A percentile compares a stretch with the other conserved stretches of the same genome.
Conservation (phyloP, 1,140 invertebrate species). For the Hylaeus volcanicus region DNA sequence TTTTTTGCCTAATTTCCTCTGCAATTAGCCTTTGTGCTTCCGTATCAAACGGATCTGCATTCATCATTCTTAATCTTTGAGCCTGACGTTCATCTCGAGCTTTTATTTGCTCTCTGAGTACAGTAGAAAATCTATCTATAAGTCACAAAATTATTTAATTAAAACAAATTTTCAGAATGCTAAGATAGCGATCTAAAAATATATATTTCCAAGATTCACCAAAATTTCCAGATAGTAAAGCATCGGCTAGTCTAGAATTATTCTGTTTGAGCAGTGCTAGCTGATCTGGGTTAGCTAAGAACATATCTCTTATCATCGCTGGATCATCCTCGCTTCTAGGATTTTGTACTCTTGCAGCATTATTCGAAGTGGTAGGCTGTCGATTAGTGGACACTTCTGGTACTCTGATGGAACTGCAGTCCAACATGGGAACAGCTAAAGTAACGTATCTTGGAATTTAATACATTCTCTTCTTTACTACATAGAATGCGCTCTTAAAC, state of each 20-base stretch:
- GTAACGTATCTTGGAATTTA: conserved; percentile 60
- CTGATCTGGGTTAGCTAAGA: conserved; percentile 95
- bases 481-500: conserved; percentile 1
- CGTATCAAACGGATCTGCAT: conserved; percentile 96
- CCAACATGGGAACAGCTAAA: conserved; percentile 83
- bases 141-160: conserved; percentile 32
- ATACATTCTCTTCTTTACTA: conserved; percentile 45
- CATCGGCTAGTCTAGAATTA: conserved; percentile 95
- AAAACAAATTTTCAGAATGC: not conserved
- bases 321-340: conserved; percentile 90
- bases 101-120: conserved; percentile 90
- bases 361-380: conserved; percentile 51
- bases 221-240: conserved; percentile 90
- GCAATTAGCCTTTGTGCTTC: conserved; percentile 97
- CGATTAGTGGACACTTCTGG: conserved; percentile 81
- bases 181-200: not conserved
- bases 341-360: conserved; percentile 70
- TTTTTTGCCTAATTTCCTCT: conserved; percentile 96
- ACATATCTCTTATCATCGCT: conserved; percentile 92
- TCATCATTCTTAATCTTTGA: conserved; percentile 92
- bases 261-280: conserved; percentile 95
- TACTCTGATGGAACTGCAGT: conserved; percentile 93
- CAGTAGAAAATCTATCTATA: conserved; percentile 90
- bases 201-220: conserved; percentile 79
- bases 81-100: conserved; percentile 89